Evolutionary conservation across 2,797 vertebrate species (phyloP).

Genomic region (Tadarida brasiliensis): DNA sequence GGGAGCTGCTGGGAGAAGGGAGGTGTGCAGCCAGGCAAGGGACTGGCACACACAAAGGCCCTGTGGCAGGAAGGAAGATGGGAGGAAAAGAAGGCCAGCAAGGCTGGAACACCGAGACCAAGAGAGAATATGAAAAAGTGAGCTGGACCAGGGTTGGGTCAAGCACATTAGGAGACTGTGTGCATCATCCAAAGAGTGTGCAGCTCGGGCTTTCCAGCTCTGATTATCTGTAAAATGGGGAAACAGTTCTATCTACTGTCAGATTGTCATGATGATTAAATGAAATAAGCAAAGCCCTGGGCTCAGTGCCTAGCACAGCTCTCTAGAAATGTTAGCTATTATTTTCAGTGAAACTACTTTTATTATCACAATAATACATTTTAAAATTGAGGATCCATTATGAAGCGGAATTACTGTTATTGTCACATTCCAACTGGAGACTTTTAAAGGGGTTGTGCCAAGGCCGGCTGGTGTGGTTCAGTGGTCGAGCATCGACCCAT

Average conservation of each 20-base stretch:
- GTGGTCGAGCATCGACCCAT: no score
- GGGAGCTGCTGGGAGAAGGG: not conserved
- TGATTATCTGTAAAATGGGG: not conserved
- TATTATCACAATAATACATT: not conserved
- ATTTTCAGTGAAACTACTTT: slow-evolving; percentile 28
- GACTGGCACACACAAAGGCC: not conserved
- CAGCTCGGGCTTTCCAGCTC: not conserved
- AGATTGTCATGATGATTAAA: not conserved
- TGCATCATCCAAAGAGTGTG: not conserved
- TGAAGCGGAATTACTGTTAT: slow-evolving; percentile 16
- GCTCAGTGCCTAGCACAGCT: not conserved
- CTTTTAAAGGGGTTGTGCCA: not conserved
- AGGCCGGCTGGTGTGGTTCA: not conserved
- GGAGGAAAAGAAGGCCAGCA: not conserved
- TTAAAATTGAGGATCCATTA: slow-evolving; percentile 29
- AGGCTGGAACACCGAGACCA: not conserved
- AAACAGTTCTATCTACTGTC: not conserved
- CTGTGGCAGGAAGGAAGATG: not conserved
- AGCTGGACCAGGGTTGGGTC: not conserved
- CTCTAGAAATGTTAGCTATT: not conserved
- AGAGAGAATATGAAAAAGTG: not conserved
- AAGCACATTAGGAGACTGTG: fast-evolving
- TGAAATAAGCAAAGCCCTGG: not conserved
- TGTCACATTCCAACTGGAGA: not conserved
- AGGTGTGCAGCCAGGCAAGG: not conserved